Evolutionary conservation across 2,888 invertebrate genomes (phyloP), one percentile per base, ranked within the genome.

Genomic region (Lycocerus yunnanus): DNA sequence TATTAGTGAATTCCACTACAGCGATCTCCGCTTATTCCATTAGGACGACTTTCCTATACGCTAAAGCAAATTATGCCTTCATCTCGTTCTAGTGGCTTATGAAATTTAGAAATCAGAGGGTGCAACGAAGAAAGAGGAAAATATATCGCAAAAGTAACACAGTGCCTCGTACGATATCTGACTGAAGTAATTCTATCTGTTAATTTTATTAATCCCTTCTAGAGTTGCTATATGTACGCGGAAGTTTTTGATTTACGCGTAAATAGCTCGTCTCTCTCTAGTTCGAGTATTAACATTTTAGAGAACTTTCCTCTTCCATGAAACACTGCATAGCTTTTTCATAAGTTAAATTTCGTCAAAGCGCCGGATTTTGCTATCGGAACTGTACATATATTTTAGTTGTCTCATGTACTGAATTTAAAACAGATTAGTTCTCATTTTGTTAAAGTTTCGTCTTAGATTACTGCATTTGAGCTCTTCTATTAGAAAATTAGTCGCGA

Each of bases 131-230:
- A 73, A 67, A 13, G 76, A n/a, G 24, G 63, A 67, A 67, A 75
- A 75, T 75, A 75, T 75, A 75, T 73, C 75, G 76, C 76, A 76
- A 76, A 76, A 79, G 80, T 78, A 80, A 78, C 77, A 78, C 79
- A 80, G 78, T 79, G 76, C 80, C 79, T 75, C 78, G 78, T 79
- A 78, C 81, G 80, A 81, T 79, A 82, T 82, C 80, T 80, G 82
- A 80, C 79, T 83, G 82, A 82, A 84, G 84, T 84, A 84, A 84
- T 83, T 84, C 84, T 84, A 85, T 85, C 84, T 84, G 85, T 85
- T 85, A 85, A 85, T 85, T 85, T 85, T 84, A 85, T 86, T 85
- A 86, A 85, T 84, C 85, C 84, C 82, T 78, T 81, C 82, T 81
- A 79, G 78, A 78, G 78, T 78, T 74, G 76, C 78, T 76, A 68